Base-by-base conservation (phyloP, 2,797 vertebrate species). In the Huso huso region DNA sequence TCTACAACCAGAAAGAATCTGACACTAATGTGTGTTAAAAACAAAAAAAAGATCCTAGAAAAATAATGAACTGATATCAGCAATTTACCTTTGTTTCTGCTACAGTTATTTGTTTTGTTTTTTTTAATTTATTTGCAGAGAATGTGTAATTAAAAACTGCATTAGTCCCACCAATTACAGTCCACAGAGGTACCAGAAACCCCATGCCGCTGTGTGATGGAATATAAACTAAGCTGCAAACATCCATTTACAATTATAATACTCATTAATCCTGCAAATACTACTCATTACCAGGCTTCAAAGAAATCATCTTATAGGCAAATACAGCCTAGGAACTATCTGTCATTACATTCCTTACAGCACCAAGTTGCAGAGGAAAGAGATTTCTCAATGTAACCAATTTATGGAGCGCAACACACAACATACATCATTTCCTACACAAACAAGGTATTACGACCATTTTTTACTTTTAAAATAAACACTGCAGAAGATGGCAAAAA, bases 221-320 rank as follows among this genome's bases (percentile, higher is more conserved):
- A 97, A 93, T 91, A 90, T 88, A 92, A 92, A 92, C 83, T 86
- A 88, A 82, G 88, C 88, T 87, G 86, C 92, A 88, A 94, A 93
- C 91, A 95, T 92, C 94, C 94, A 93, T 95, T 94, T 92, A 91
- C 92, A 87, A 88, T 93, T 93, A 88, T 89, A 92, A 93, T 91
- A 88, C 90, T 95, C 93, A 95, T 97, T 96, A 94, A 98, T 98
- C 93, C 94, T 93, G 91, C 90, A 94, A 96, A 94, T 93, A 93
- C 92, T 93, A 93, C 93, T 93, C 93, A 93, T 96, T 95, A 95
- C 78, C 89, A 87, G 89, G 89, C 90, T 92, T 90, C 89, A 93
- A 87, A 90, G 90, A 96, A 93, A 96, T 96, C 92, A 95, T 93
- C 92, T 93, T 91, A 90, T 91, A 94, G 92, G 90, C 94, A 96